These are phyloP conservation scores for Xanthia icteritia DNA, from an alignment of 2,888 invertebrate species.

Conservation along the genomic window DNA sequence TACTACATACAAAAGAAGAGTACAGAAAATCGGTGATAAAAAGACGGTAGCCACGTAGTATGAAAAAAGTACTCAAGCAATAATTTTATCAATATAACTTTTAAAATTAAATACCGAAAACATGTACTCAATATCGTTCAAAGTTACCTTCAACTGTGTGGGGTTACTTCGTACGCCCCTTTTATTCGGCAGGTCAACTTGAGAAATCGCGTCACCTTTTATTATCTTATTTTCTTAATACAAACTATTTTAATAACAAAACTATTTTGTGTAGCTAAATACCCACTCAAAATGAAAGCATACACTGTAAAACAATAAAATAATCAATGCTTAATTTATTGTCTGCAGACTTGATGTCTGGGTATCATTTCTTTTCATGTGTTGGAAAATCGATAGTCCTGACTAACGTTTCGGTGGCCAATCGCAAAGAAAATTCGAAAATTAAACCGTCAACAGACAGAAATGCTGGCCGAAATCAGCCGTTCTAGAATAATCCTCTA, in stretches of 20 bases:
- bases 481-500: constrained; percentile 21
- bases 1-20: neutral
- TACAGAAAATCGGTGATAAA: neutral
- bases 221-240: constrained; percentile 11
- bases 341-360: neutral
- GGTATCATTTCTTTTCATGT: neutral
- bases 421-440: neutral
- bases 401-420: constrained; percentile 6
- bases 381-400: constrained; percentile 12
- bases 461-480: neutral
- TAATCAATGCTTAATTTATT: neutral
- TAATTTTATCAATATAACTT: neutral
- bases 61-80: neutral
- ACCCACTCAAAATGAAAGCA: neutral
- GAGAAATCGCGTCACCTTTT: constrained; percentile 15
- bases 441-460: neutral
- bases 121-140: constrained; percentile 5
- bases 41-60: neutral
- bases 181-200: constrained; percentile 31
- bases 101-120: neutral
- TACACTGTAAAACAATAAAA: neutral
- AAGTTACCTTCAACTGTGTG: constrained; percentile 40
- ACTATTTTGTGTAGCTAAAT: neutral
- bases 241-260: constrained; percentile 30
- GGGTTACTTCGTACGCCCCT: constrained; percentile 16